Percentiles rank a stretch among this genome's conserved stretches.
phyloP scores from a whole-genome alignment of 1,140 invertebrate species.

The Oryctes rhinoceros region DNA sequence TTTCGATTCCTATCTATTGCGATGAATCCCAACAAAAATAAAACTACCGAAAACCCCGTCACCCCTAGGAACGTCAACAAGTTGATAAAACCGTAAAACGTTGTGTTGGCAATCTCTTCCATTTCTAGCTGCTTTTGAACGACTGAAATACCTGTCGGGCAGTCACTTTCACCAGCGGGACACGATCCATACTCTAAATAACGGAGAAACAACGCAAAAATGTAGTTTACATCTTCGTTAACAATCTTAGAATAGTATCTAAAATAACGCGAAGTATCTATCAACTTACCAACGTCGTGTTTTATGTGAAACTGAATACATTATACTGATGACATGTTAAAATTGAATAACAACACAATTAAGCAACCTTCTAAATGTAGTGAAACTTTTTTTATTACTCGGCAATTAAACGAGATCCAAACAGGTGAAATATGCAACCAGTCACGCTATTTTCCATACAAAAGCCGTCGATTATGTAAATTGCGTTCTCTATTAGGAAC shows the following conservation, averaged over 20 bases:
- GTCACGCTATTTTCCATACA: neutral
- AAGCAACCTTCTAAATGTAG: neutral
- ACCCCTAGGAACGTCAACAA: slow-evolving; percentile 60
- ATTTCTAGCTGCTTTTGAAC: slow-evolving; percentile 40
- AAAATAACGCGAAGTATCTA: neutral
- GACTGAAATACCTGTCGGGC: slow-evolving; percentile 1
- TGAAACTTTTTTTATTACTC: slow-evolving; percentile 11
- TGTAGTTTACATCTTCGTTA: neutral
- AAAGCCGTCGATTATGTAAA: neutral
- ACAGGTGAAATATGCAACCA: neutral
- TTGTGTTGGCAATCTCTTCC: slow-evolving; percentile 3
- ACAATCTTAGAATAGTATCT: neutral
- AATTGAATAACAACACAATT: neutral
- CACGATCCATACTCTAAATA: slow-evolving; percentile 34
- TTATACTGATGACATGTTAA: neutral
- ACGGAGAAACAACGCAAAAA: neutral
- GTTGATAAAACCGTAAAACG: slow-evolving; percentile 54
- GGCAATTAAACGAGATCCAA: neutral
- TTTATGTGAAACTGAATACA: neutral
- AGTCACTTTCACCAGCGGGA: slow-evolving; percentile 19
- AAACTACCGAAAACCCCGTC: slow-evolving; percentile 72
- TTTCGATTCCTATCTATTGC: slow-evolving; percentile 77
- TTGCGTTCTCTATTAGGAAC: neutral
- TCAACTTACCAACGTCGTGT: neutral
- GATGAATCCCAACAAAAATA: slow-evolving; percentile 80